These are phyloP conservation scores for Cryptophagus acutangulus DNA, from an alignment of 2,888 invertebrate genomes.

Conservation along the genomic window DNA sequence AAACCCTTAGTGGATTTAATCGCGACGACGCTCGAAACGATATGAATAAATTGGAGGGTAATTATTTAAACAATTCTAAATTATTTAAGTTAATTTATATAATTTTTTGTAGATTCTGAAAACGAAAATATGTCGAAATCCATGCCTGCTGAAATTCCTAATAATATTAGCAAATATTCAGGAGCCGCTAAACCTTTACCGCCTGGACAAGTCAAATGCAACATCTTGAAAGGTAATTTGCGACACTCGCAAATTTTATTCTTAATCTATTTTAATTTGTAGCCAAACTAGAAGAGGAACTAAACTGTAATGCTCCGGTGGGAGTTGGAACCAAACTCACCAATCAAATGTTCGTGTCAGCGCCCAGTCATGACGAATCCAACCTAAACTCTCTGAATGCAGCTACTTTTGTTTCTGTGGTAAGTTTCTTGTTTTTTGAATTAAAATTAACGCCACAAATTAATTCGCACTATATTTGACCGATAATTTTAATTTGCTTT, in stretches of 20 bases:
- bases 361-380: constrained; percentile 45
- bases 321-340: constrained; percentile 49
- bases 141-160: constrained; percentile 44
- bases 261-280: constrained; percentile 4
- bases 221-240: constrained; percentile 85
- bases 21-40: constrained; percentile 51
- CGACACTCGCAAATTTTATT: constrained; percentile 20
- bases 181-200: constrained; percentile 63
- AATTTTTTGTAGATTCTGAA: constrained; percentile 19
- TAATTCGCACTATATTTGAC: constrained; percentile 10
- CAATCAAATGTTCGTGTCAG: constrained; percentile 56
- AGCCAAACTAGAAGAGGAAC: constrained; percentile 66
- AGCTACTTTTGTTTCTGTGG: constrained; percentile 73
- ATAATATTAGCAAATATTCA: constrained; percentile 41
- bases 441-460: constrained; percentile 11
- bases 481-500: constrained; percentile 22
- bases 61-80: constrained; percentile 13
- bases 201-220: constrained; percentile 89
- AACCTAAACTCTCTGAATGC: constrained; percentile 51
- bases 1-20: constrained; percentile 55
- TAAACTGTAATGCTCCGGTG: constrained; percentile 18
- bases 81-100: background rate
- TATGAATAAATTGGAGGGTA: constrained; percentile 51
- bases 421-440: constrained; percentile 50
- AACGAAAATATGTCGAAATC: constrained; percentile 37